These are phyloP conservation scores for Australoheros facetus DNA, from an alignment of 2,797 vertebrate genomes.

Conservation along the genomic window DNA sequence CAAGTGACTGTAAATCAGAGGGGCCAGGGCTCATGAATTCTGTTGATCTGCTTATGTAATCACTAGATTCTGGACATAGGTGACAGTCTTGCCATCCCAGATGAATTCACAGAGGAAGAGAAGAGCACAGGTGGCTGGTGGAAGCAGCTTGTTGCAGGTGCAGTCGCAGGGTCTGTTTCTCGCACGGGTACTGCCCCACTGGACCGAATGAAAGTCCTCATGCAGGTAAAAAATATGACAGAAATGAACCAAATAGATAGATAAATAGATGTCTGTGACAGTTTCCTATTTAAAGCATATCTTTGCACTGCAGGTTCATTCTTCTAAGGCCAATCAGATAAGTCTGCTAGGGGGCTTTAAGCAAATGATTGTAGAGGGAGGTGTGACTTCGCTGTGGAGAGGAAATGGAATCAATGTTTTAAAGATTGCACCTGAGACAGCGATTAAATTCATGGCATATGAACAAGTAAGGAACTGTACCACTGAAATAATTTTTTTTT, in stretches of 20 bases:
- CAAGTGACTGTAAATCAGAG: not conserved
- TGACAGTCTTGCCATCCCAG: conserved; percentile 94
- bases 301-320: conserved; percentile 85
- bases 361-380: conserved; percentile 94
- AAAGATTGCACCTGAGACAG: conserved; percentile 98
- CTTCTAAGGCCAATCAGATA: conserved; percentile 88
- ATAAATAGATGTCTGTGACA: not conserved
- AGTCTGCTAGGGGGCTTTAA: conserved; percentile 87
- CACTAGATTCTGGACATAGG: conserved; percentile 94
- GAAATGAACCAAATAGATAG: not conserved
- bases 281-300: not conserved
- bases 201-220: conserved; percentile 97
- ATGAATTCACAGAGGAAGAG: conserved; percentile 98
- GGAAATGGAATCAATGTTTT: conserved; percentile 97
- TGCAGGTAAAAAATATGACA: conserved; percentile 86
- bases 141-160: conserved; percentile 92
- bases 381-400: conserved; percentile 90
- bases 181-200: conserved; percentile 95
- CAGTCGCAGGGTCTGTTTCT: conserved; percentile 90
- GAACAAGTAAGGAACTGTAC: conserved; percentile 86
- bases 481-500: not conserved
- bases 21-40: not conserved
- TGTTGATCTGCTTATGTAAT: not conserved
- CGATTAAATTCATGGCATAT: conserved; percentile 97
- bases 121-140: conserved; percentile 92